phyloP scores from a whole-genome alignment of 2,797 vertebrate species.

The Leptoclinus maculatus region DNA sequence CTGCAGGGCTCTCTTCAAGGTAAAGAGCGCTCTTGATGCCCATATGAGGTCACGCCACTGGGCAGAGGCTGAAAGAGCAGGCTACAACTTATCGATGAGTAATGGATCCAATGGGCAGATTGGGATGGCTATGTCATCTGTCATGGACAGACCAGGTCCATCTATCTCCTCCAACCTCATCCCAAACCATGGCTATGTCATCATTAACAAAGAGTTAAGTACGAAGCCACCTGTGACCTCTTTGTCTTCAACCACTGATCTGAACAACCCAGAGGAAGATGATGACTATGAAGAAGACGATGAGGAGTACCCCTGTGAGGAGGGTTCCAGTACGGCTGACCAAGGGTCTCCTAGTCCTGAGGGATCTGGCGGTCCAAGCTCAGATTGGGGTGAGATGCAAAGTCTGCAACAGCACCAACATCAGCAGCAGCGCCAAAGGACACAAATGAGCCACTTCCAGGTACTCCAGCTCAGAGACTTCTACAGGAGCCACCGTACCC shows the following conservation, averaged over 20 bases:
- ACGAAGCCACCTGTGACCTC: constrained; percentile 88
- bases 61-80: constrained; percentile 96
- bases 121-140: constrained; percentile 63
- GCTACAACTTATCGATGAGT: constrained; percentile 90
- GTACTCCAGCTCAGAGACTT: constrained; percentile 97
- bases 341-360: constrained; percentile 93
- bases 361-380: constrained; percentile 88
- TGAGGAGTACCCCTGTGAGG: constrained; percentile 80
- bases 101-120: constrained; percentile 89
- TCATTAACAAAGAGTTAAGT: constrained; percentile 88
- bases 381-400: constrained; percentile 90
- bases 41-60: constrained; percentile 98
- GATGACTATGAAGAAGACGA: constrained; percentile 83
- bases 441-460: constrained; percentile 98
- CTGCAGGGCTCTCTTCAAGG: constrained; percentile 98
- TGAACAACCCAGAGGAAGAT: constrained; percentile 90
- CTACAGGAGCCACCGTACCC: constrained; percentile 98
- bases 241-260: constrained; percentile 89
- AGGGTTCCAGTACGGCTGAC: constrained; percentile 91
- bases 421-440: constrained; percentile 92
- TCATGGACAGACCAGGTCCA: constrained; percentile 85
- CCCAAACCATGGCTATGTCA: constrained; percentile 88
- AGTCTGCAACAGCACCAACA: constrained; percentile 84
- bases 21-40: constrained; percentile 97
- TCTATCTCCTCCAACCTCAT: constrained; percentile 86